Evolutionary conservation across 2,888 invertebrate genomes (phyloP).

Genomic region (Melolontha melolontha): DNA sequence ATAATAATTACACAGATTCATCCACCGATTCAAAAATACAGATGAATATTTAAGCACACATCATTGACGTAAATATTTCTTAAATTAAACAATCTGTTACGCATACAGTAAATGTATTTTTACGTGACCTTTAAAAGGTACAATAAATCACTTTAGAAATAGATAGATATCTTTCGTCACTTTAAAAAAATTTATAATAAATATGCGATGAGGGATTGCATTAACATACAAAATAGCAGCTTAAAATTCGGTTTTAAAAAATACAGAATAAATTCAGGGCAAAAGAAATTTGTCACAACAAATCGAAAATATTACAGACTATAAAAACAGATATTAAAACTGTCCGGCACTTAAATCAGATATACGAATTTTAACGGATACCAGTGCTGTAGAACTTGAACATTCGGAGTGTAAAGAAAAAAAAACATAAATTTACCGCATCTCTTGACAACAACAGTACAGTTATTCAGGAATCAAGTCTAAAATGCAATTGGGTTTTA

Average conservation of each 20-base stretch:
- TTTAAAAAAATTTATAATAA: too few relatives aligned
- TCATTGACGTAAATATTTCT: too few relatives aligned
- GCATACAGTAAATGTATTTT: too few relatives aligned
- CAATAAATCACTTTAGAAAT: too few relatives aligned
- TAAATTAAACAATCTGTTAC: too few relatives aligned
- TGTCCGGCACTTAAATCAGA: constrained; percentile 7
- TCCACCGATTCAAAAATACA: too few relatives aligned
- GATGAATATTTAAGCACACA: too few relatives aligned
- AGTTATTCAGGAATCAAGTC: not conserved
- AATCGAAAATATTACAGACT: not conserved
- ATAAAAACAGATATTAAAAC: constrained; percentile 9
- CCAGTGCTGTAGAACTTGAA: not conserved
- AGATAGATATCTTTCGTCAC: too few relatives aligned
- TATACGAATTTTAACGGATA: constrained; percentile 10
- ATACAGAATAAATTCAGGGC: not conserved
- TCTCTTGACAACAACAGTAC: constrained; percentile 1
- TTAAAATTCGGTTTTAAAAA: not conserved
- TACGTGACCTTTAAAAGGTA: too few relatives aligned
- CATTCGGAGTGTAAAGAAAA: constrained; percentile 1
- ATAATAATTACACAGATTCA: too few relatives aligned
- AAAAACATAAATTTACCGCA: not conserved
- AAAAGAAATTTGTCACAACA: constrained; percentile 11
- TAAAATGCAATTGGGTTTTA: constrained; percentile 2
- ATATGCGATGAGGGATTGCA: too few relatives aligned
- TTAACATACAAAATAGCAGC: too few relatives aligned